Base-by-base conservation (phyloP, 1,140 invertebrate species). In the Nasonia longicornis region DNA sequence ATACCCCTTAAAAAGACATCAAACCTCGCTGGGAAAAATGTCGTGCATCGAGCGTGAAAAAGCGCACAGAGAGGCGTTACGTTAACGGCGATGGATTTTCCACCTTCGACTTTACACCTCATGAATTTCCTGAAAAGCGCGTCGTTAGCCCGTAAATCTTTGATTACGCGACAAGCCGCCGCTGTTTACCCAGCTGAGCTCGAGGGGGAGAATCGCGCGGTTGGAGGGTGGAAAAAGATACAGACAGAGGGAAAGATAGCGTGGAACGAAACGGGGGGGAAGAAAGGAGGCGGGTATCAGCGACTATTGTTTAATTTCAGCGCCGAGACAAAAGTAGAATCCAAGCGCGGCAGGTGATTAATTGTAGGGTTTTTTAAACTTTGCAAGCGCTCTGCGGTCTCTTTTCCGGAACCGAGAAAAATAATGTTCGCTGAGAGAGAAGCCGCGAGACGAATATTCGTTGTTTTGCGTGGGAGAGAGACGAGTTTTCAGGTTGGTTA, bases 101-200 rank as follows among this genome's bases (percentile, higher is more conserved):
- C 48, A 74, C 45, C 77, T 86, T 85, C 81, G 79, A 83, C 84
- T 86, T 86, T 84, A 85, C 86, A 85, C 76, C 72, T 82, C 85
- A 85, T 85, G 83, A 86, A 86, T 87, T 84, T 76, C 14, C 52
- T 80, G 84, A 85, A 88, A 86, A 84, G 86, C 85, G 74, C 77
- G 85, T 85, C 83, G 84, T 70, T 80, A 81, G 75, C 83, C 75
- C 83, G 84, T 88, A 86, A 88, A 88, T 88, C 84, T 86, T 86
- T 88, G 86, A 87, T 87, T 86, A 81, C 82, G 82, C 70, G 83
- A 77, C 73, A 79, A 64, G 77, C 74, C 80, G 71, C 81, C 80
- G 74, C 81, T 82, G 79, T 80, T 85, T 84, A 83, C 79, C 42
- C 45, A 77, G 77, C 35, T n/a, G 11, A 31, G 26, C 8, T 67